Conservation (phyloP, 2,888 invertebrate species). For the Phengaris alcon region DNA sequence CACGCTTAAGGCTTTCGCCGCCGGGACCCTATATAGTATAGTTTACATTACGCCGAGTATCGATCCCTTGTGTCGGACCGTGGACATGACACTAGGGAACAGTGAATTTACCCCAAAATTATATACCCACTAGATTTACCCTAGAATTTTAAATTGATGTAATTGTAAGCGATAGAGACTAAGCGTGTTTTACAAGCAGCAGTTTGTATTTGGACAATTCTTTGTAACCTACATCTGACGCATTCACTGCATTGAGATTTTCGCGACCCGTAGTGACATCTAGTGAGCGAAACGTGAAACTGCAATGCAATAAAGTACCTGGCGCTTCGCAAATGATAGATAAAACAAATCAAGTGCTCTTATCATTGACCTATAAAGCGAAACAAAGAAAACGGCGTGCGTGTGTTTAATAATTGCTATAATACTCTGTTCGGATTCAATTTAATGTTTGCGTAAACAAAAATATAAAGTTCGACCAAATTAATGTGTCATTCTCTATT, state of each 20-base stretch:
- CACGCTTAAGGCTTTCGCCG: background rate
- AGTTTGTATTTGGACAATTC: background rate
- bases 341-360: constrained; percentile 42
- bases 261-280: constrained; percentile 45
- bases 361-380: constrained; percentile 44
- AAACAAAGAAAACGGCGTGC: constrained; percentile 32
- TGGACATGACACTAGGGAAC: background rate
- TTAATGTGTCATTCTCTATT: too few species aligned
- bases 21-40: constrained; percentile 1
- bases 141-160: too few species aligned
- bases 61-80: background rate
- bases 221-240: background rate
- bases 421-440: background rate
- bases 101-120: background rate
- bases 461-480: background rate
- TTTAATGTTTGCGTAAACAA: background rate
- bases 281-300: constrained; percentile 42
- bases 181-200: background rate
- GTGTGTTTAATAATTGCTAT: constrained; percentile 12
- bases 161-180: background rate
- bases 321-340: constrained; percentile 34
- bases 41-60: background rate
- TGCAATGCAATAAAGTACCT: background rate
- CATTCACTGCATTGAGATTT: background rate
- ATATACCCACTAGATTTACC: too few species aligned